Evolutionary conservation across 2,113 vertebrate genomes (phyloP).

Genomic region (Excalfactoria chinensis): DNA sequence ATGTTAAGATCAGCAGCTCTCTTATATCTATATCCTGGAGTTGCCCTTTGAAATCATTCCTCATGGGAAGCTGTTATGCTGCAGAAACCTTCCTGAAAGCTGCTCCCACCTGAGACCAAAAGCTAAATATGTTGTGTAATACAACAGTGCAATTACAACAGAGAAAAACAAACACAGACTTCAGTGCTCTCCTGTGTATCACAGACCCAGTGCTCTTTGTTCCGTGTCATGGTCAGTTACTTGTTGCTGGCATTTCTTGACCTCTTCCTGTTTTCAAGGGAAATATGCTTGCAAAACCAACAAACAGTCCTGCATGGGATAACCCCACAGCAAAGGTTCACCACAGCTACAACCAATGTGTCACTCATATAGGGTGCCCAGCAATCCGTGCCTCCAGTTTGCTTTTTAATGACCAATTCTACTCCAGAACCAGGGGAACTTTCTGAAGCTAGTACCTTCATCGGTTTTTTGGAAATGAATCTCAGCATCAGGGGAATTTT

Average conservation of each 20-base stretch:
- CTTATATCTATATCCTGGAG: not conserved
- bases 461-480: not conserved
- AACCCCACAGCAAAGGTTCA: not conserved
- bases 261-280: not conserved
- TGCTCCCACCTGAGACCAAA: not conserved
- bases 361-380: not conserved
- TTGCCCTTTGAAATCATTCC: constrained; percentile 35
- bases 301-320: not conserved
- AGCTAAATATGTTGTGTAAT: not conserved
- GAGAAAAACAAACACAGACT: not conserved
- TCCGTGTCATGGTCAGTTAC: not conserved
- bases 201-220: not conserved
- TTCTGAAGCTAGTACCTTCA: not conserved
- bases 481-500: not conserved
- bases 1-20: not conserved
- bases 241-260: constrained; percentile 16
- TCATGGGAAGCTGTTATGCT: constrained; percentile 40
- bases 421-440: not conserved
- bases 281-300: constrained; percentile 42
- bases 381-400: not conserved
- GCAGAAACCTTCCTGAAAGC: constrained; percentile 43
- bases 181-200: fast-evolving
- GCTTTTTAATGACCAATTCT: not conserved
- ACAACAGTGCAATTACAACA: not conserved
- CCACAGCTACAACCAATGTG: not conserved